Evolutionary conservation across 1,140 invertebrate genomes (phyloP), one percentile per base, ranked within the genome.

Genomic region (Brachionus plicatilis): DNA sequence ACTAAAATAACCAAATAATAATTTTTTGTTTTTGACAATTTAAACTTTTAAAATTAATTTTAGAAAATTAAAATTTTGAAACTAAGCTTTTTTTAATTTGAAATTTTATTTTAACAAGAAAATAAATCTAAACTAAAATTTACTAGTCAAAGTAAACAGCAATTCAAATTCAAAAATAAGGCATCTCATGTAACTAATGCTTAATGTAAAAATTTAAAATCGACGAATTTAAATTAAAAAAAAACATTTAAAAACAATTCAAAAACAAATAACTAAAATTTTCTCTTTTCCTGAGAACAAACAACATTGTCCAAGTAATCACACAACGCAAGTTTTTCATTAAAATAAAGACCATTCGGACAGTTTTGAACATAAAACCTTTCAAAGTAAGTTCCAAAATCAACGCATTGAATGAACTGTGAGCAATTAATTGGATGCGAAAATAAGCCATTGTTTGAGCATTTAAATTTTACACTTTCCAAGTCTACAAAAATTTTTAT

Each of bases 331-430:
- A 82, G 17, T 43, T 82, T 82, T 41, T 60, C 11, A 27, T 82
- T 82, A 82, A 82, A 82, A 47, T 82, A 82, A 1, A 82, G 53
- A 9, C 41, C 41, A 43, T 60, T 45, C 3, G 79, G 79, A 29
- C 79, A 82, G 27, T 82, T 68, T 68, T 65, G 79, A 41, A 82
- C 7, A 65, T 82, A 82, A 37, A 65, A 82, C 41, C 79, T 17
- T 45, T 82, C 53, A 66, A 37, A 47, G 41, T 43, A 37, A 43
- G 79, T 82, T 43, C 79, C 79, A 82, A 29, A 82, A 65, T 82
- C 53, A 29, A 82, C 79, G 47, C 79, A 82, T 68, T 82, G 79
- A 14, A 82, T 29, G 17, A 82, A 82, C 14, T 82, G 50, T 17
- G 29, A 45, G 14, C 79, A 82, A 68, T 82, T 65, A 9, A 20